Base-by-base conservation (phyloP, 2,888 invertebrate genomes). In the Limnephilus auricula region DNA sequence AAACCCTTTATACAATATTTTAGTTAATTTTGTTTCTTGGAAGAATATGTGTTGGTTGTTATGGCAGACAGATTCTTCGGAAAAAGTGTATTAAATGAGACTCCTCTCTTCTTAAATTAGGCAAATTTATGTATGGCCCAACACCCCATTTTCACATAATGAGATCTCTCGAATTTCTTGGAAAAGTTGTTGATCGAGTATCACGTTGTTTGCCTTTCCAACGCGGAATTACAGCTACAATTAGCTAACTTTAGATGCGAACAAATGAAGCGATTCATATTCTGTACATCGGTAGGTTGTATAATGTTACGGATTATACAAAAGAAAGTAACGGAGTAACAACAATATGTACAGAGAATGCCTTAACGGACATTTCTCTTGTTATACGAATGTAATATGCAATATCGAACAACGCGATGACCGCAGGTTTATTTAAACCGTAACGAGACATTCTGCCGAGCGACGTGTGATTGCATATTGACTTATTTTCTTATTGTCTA, bases 181-280 rank as follows among this genome's bases (percentile, higher is more conserved):
- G 65, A 65, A 65, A 65, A 25, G 25, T 25, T 65, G 25, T 65
- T 25, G 65, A 65, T 65, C 25, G 25, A 65, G 65, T 65, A 65
- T 65, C 65, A 25, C 65, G 65, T 65, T 65, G 65, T 65, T 65
- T 65, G 65, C 65, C 65, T 65, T 65, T 65, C 65, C 65, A 65
- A 65, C 65, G n/a, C 65, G 9, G 9, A 65, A 34, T 82, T 85
- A n/a, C 84, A 13, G 32, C 32, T 86, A 50, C 86, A 86, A 31
- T 86, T 65, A 65, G 65, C 86, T 50, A 65, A 65, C 86, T 65
- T 86, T 31, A 86, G 86, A 86, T 50, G 86, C 50, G 50, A 86
- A 50, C 86, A 65, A 86, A 86, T 86, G 86, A 86, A 50, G 86
- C 86, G 86, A 31, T 86, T 86, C 50, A 18, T 86, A 86, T 86